phyloP scores from a whole-genome alignment of 1,140 invertebrate species.

The Thalassaphorura encarpata region DNA sequence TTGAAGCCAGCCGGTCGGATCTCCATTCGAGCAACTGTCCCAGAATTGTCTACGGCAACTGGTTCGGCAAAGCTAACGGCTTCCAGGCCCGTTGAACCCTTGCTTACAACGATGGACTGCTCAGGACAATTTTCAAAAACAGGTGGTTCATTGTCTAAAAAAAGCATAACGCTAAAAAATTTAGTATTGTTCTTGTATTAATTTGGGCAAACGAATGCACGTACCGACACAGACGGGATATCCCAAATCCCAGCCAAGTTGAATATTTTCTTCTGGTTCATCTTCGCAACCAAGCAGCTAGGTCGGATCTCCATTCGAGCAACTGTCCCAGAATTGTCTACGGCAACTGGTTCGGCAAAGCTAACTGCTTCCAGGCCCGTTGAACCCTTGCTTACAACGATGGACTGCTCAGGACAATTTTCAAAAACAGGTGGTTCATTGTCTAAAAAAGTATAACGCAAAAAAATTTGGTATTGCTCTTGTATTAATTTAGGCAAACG shows the following conservation, averaged over 20 bases:
- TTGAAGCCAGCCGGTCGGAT: constrained; percentile 82
- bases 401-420: constrained; percentile 86
- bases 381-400: constrained; percentile 74
- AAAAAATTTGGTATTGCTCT: constrained; percentile 39
- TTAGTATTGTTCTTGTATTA: background rate
- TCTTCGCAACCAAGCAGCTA: constrained; percentile 83
- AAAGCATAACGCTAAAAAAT: constrained; percentile 15
- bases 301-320: constrained; percentile 84
- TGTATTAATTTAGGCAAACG: background rate
- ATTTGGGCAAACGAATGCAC: constrained; percentile 12
- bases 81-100: constrained; percentile 69
- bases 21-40: constrained; percentile 81
- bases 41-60: constrained; percentile 84
- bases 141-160: constrained; percentile 81
- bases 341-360: constrained; percentile 82
- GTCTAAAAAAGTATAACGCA: constrained; percentile 51
- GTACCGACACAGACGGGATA: constrained; percentile 74
- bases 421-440: constrained; percentile 93
- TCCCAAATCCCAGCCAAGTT: constrained; percentile 86
- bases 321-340: constrained; percentile 89
- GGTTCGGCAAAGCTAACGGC: constrained; percentile 89
- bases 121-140: constrained; percentile 92
- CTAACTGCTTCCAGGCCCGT: constrained; percentile 79
- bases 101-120: constrained; percentile 78
- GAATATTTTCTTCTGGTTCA: constrained; percentile 60